These are phyloP conservation scores for Macquaria australasica DNA, from an alignment of 2,113 vertebrate species.

Conservation along the genomic window DNA sequence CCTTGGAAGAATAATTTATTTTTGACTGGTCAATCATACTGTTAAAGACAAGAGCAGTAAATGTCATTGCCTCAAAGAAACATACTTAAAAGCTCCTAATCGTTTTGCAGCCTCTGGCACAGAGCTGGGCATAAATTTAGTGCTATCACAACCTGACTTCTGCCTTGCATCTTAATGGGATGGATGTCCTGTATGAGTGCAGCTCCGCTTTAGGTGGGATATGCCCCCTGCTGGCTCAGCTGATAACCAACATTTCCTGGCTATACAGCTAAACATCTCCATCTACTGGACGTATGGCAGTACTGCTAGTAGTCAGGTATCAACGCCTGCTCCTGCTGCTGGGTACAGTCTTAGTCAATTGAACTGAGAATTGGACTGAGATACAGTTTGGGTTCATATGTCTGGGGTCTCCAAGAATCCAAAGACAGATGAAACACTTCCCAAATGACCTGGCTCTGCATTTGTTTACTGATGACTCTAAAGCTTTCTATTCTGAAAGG, in stretches of 20 bases:
- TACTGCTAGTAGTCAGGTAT: background rate
- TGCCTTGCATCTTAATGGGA: constrained; percentile 24
- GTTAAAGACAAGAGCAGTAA: constrained; percentile 37
- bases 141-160: constrained; percentile 16
- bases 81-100: constrained; percentile 73
- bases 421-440: background rate
- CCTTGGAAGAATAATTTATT: constrained; percentile 20
- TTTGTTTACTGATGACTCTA: too few relatives aligned
- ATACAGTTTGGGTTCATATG: background rate
- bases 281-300: constrained; percentile 36
- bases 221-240: constrained; percentile 25
- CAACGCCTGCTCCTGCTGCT: background rate
- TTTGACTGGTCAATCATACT: constrained; percentile 28
- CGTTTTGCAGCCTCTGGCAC: constrained; percentile 52
- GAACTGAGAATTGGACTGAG: background rate
- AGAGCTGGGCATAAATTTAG: constrained; percentile 42
- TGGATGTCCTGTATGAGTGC: background rate
- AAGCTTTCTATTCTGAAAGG: too few relatives aligned
- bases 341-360: background rate
- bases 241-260: background rate
- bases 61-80: constrained; percentile 53
- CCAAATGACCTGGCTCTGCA: too few relatives aligned
- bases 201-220: background rate
- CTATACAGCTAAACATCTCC: constrained; percentile 15
- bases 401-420: background rate